These are phyloP conservation scores for Acholoe squamosa DNA, from an alignment of 2,888 invertebrate genomes.

Conservation along the genomic window DNA sequence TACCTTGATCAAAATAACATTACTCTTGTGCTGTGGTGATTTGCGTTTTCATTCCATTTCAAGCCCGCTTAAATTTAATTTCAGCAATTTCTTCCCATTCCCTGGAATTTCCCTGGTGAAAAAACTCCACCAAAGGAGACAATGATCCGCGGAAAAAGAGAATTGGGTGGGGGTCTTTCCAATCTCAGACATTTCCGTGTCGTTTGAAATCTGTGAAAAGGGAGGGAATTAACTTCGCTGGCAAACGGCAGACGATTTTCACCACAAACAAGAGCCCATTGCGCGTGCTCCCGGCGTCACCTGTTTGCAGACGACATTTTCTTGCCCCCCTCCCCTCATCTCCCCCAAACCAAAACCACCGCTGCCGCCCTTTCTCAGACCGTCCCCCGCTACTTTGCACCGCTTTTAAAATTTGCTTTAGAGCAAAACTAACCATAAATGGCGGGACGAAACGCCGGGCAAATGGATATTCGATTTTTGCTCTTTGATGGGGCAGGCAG, in stretches of 20 bases:
- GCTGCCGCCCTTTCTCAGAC: constrained; percentile 17
- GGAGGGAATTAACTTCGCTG: constrained; percentile 20
- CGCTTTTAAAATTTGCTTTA: constrained; percentile 60
- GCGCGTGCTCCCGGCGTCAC: not conserved
- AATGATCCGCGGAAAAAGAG: not conserved
- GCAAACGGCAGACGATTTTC: not conserved
- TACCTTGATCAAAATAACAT: constrained; percentile 36
- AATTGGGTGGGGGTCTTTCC: not conserved
- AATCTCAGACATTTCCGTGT: constrained; percentile 27
- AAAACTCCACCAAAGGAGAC: not conserved
- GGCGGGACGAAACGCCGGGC: constrained; percentile 18
- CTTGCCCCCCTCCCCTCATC: not conserved
- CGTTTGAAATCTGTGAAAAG: constrained; percentile 27
- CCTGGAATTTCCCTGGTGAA: not conserved
- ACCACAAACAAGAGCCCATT: not conserved
- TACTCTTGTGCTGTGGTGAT: constrained; percentile 29
- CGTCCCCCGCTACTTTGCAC: constrained; percentile 31
- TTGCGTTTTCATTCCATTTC: constrained; percentile 55
- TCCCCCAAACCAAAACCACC: constrained; percentile 17
- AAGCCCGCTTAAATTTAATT: constrained; percentile 47
- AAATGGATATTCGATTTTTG: constrained; percentile 60
- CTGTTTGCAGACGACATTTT: constrained; percentile 56
- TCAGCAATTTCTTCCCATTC: constrained; percentile 15
- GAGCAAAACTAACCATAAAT: constrained; percentile 59
- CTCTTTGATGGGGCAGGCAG: constrained; percentile 53